phyloP scores from a whole-genome alignment of 2,797 vertebrate genomes.

The Lophotriccus pileatus region DNA sequence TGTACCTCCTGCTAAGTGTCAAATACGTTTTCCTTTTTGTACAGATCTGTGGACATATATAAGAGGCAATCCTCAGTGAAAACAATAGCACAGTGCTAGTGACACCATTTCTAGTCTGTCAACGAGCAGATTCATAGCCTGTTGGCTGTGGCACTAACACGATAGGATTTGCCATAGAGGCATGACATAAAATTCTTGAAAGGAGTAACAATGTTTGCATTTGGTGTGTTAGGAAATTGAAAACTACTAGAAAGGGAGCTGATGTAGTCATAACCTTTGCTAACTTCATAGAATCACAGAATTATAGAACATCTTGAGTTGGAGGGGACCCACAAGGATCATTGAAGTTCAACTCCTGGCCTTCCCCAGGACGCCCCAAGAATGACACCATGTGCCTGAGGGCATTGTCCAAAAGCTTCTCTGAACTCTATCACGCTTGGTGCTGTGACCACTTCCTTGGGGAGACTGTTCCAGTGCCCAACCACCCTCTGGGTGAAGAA shows the following conservation, averaged over 20 bases:
- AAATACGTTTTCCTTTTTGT: neutral
- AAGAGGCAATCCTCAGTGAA: neutral
- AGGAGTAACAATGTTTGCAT: neutral
- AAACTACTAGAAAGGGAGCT: neutral
- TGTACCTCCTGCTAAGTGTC: neutral
- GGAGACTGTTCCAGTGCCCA: neutral
- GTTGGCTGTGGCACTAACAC: neutral
- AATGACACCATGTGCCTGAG: neutral
- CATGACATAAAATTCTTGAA: neutral
- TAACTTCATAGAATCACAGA: neutral
- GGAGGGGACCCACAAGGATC: neutral
- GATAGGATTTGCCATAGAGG: neutral
- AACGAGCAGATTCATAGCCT: neutral
- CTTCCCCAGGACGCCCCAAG: neutral
- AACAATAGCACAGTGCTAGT: neutral
- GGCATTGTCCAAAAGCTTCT: neutral
- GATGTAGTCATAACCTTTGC: neutral
- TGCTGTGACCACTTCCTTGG: neutral
- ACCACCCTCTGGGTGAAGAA: neutral
- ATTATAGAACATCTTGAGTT: neutral
- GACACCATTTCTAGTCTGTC: neutral
- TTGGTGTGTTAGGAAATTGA: neutral
- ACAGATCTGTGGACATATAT: neutral
- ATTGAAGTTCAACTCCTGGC: rapidly evolving
- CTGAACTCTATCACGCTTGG: neutral